Percentiles rank a stretch among this genome's conserved stretches.
Conservation (phyloP, 64 coral and sea anemone genomes). For the Dendrophyllia cribrosa region DNA sequence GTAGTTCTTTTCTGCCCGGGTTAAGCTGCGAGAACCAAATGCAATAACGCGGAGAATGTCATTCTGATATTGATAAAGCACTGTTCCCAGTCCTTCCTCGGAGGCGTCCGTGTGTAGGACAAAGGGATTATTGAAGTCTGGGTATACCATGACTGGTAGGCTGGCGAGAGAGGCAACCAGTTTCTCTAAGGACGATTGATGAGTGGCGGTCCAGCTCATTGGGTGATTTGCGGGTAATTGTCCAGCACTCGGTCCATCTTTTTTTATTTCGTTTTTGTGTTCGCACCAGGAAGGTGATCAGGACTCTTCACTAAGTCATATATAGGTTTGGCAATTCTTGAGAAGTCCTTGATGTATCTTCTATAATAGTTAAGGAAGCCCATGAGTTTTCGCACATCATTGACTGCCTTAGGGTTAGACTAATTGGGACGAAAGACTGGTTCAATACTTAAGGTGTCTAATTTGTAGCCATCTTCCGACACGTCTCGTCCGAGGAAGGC, state of each 20-base stretch:
- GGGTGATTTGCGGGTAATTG: conserved; percentile 20
- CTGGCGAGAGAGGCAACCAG: conserved; percentile 1
- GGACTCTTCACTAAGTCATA: conserved; percentile 44
- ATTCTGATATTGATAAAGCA: conserved; percentile 24
- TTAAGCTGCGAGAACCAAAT: conserved; percentile 23
- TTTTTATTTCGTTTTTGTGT: not conserved
- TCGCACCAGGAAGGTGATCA: not conserved
- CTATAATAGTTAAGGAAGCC: conserved; percentile 53
- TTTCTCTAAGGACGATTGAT: conserved; percentile 27
- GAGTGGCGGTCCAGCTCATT: not conserved
- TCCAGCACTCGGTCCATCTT: not conserved
- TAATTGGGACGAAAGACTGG: conserved; percentile 34
- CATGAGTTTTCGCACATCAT: conserved; percentile 58
- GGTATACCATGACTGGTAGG: not conserved
- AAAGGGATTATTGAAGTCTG: conserved; percentile 15
- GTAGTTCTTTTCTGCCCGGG: conserved; percentile 33
- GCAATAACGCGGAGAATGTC: conserved; percentile 30
- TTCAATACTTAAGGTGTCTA: conserved; percentile 47
- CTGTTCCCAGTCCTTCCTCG: conserved; percentile 18
- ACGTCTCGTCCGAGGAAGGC: conserved; percentile 38
- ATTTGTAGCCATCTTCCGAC: conserved; percentile 54
- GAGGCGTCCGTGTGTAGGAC: conserved; percentile 35
- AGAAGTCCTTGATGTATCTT: conserved; percentile 61
- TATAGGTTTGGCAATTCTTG: conserved; percentile 34
- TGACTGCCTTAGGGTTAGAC: conserved; percentile 45